These are phyloP conservation scores for Liposcelis brunnea DNA, from an alignment of 2,888 invertebrate genomes.

Conservation along the genomic window DNA sequence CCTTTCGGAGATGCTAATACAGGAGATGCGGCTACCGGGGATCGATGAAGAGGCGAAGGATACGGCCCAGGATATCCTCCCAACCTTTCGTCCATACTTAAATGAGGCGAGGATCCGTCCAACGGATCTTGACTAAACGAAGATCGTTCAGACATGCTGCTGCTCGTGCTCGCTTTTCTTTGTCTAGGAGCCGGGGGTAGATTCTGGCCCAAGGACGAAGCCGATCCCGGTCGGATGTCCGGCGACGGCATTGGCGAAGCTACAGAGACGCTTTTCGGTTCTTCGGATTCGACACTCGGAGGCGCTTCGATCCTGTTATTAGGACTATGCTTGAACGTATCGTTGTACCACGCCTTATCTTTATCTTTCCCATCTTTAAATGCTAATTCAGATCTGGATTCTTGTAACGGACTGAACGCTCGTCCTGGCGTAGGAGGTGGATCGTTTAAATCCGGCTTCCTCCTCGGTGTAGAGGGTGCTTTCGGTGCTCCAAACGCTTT, in stretches of 20 bases:
- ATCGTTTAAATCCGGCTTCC: constrained; percentile 19
- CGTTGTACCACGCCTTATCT: background rate
- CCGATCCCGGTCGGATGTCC: constrained; percentile 21
- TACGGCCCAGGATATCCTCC: constrained; percentile 51
- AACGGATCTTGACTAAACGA: constrained; percentile 46
- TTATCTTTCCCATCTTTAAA: background rate
- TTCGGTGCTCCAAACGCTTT: constrained; percentile 83
- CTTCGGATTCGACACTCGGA: no score
- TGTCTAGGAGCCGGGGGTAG: constrained; percentile 27
- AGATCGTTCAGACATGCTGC: constrained; percentile 60
- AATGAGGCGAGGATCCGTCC: constrained; percentile 21
- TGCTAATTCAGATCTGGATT: background rate
- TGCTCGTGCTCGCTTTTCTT: constrained; percentile 58
- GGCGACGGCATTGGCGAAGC: constrained; percentile 22
- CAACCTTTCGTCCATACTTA: constrained; percentile 20
- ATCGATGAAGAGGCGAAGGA: constrained; percentile 53
- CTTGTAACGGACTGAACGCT: constrained; percentile 4
- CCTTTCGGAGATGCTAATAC: constrained; percentile 33
- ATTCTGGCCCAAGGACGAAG: constrained; percentile 24
- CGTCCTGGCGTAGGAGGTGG: constrained; percentile 13
- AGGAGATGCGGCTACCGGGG: constrained; percentile 34
- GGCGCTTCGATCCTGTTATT: no score
- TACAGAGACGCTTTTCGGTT: constrained; percentile 14
- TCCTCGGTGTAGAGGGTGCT: constrained; percentile 40
- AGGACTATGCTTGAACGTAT: no score